Base-by-base conservation (phyloP, 2,888 invertebrate species). In the Drosophila robusta region DNA sequence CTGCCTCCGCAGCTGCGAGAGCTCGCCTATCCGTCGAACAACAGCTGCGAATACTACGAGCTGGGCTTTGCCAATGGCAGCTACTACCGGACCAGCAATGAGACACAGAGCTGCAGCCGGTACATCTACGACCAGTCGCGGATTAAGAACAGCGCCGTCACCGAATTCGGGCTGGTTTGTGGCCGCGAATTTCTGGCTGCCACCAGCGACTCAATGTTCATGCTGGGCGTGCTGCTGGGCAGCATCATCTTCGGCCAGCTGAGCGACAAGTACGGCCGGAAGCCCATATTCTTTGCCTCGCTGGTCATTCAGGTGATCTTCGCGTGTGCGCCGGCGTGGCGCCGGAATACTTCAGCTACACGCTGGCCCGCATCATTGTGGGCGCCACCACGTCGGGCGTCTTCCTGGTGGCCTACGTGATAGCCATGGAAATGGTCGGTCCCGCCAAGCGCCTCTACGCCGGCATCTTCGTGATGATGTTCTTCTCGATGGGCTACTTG, bases 351-450 rank as follows among this genome's bases (percentile, higher is more conserved):
- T 93, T 94, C 87, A 94, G 94, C 46, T 96, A 95, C 86, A 94
- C 95, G 11, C 89, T 95, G 57, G 93, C 95, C 42, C 93, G 96
- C 70, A 91, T 95, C 66, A 90, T 96, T 50, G 94, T 96, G 24
- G 96, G 96, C 12, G 94, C 95, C 11, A 95, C 95, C 9, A 95
- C 96, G 8, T 95, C 96, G 6, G 96, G 96, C 1, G 95, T 96
- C 9, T 96, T 96, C 87, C 92, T 96, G 64, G 96, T 96, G 18
- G 95, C 96, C 45, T 96, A 96, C 91, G 96, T 96, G 49, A 95
- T 96, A 77, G 95, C 96, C 94, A 93, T 93, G 92, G 95, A 95
- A 92, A 95, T 95, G 95, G 96, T 96, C 9, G 95, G 96, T 5
- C 95, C 95, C 0, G 93, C 93, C 54, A 94, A 95, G 86, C 93